Conservation (phyloP, 2,113 vertebrate species). For the Rynchops niger region DNA sequence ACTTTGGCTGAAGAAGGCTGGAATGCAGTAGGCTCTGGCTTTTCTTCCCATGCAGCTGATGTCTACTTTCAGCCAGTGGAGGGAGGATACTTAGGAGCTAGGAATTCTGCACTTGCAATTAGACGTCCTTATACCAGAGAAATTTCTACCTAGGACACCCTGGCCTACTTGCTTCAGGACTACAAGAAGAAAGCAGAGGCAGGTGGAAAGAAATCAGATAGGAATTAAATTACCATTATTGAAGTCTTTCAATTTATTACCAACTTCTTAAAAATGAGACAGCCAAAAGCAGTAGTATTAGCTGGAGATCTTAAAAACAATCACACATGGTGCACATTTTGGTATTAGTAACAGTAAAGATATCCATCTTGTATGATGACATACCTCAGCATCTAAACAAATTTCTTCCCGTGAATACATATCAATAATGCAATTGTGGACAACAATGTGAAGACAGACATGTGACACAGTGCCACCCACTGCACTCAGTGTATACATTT, state of each 20-base stretch:
- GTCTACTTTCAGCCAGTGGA: not conserved
- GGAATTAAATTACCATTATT: not conserved
- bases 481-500: constrained; percentile 38
- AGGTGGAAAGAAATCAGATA: not conserved
- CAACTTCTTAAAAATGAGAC: not conserved
- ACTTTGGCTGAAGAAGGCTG: not conserved
- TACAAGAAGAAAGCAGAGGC: not conserved
- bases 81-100: not conserved
- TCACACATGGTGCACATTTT: constrained; percentile 19
- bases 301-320: constrained; percentile 27
- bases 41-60: not conserved
- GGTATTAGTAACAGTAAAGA: not conserved
- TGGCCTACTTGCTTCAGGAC: not conserved
- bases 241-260: not conserved
- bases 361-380: not conserved
- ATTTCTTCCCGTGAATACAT: not conserved
- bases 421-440: not conserved
- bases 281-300: constrained; percentile 12
- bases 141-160: not conserved
- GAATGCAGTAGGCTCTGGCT: not conserved
- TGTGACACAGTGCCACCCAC: not conserved
- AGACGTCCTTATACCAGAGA: not conserved
- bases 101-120: not conserved
- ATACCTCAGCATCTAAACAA: constrained; percentile 15
- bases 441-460: not conserved